Percentiles rank a stretch among this genome's conserved stretches.
These are phyloP conservation scores for Emmelina monodactyla DNA, from an alignment of 2,888 invertebrate genomes.

Conservation along the genomic window DNA sequence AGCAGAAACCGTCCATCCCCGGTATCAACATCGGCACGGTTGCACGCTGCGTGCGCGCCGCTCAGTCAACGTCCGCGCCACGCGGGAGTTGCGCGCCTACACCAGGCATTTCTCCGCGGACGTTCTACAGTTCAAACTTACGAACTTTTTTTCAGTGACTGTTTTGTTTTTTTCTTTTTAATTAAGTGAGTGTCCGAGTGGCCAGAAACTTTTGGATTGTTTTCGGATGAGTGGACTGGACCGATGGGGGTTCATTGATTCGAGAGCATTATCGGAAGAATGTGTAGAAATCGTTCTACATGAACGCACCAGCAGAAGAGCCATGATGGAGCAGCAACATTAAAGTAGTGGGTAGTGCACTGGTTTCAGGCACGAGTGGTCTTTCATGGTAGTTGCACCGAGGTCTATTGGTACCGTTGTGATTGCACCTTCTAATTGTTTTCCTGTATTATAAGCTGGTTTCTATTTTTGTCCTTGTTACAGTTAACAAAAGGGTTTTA, in stretches of 20 bases:
- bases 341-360: constrained; percentile 31
- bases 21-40: constrained; percentile 10
- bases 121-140: too few relatives aligned
- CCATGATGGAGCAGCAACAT: constrained; percentile 30
- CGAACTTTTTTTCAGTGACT: too few relatives aligned
- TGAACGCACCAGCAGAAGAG: constrained; percentile 31
- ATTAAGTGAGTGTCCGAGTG: too few relatives aligned
- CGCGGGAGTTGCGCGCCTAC: constrained; percentile 37
- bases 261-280: constrained; percentile 25
- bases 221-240: too few relatives aligned
- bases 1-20: constrained; percentile 37
- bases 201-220: too few relatives aligned
- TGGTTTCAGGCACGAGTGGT: constrained; percentile 45
- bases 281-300: constrained; percentile 48
- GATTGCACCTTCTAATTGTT: constrained; percentile 1
- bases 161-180: too few relatives aligned
- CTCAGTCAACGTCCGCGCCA: constrained; percentile 31
- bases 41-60: constrained; percentile 24
- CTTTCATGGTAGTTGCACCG: constrained; percentile 43
- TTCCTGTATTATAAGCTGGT: background rate
- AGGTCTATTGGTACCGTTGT: constrained; percentile 26
- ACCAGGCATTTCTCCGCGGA: too few relatives aligned
- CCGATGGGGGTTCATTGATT: too few relatives aligned
- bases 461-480: constrained; percentile 5
- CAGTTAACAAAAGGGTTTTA: too few relatives aligned